Percentiles rank a stretch among this genome's conserved stretches.
These are phyloP conservation scores for Xylocopa sonorina DNA, from an alignment of 1,140 invertebrate genomes.

Conservation along the genomic window DNA sequence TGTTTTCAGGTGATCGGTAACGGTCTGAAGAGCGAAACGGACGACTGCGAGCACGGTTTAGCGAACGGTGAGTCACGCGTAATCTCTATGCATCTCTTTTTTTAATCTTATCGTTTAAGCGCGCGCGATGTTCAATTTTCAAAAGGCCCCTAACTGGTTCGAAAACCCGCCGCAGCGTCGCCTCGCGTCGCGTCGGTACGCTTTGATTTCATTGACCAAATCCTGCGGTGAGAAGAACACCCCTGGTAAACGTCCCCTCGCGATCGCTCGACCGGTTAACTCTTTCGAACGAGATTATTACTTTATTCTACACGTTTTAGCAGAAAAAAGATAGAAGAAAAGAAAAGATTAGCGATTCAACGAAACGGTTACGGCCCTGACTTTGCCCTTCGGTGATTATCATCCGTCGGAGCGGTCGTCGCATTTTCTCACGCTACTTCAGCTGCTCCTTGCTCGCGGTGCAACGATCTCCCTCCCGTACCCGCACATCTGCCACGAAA, in stretches of 20 bases:
- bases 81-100: conserved; percentile 3
- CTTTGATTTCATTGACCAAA: conserved; percentile 61
- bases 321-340: not conserved
- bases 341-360: not conserved
- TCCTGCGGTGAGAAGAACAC: conserved; percentile 16
- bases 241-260: no score
- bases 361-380: conserved; percentile 55
- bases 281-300: no score
- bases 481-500: conserved; percentile 67
- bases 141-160: conserved; percentile 44
- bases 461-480: conserved; percentile 63
- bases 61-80: conserved; percentile 73
- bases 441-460: conserved; percentile 64
- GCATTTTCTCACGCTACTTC: conserved; percentile 75
- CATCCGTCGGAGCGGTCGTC: conserved; percentile 50
- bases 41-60: conserved; percentile 70
- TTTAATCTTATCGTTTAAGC: not conserved
- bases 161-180: conserved; percentile 29
- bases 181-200: conserved; percentile 16
- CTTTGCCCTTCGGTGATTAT: conserved; percentile 62
- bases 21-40: conserved; percentile 67
- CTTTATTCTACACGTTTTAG: not conserved
- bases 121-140: conserved; percentile 3
- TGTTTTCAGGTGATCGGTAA: conserved; percentile 76
- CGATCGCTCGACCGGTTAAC: no score